Base-by-base conservation (phyloP, 2,888 invertebrate genomes). In the Amaurobius ferox region DNA sequence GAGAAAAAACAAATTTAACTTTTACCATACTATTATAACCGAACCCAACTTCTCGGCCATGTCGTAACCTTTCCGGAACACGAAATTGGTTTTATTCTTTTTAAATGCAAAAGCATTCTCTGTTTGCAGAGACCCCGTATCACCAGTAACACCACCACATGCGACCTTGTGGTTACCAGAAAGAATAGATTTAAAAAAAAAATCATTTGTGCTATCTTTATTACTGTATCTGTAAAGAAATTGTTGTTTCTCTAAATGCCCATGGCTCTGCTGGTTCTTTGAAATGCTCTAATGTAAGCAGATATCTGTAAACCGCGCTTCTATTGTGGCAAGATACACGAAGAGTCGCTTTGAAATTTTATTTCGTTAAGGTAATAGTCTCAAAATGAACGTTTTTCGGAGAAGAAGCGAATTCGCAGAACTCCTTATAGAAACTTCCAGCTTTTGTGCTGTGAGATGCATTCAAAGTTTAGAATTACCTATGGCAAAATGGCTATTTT, bases 191-290 rank as follows among this genome's bases (percentile, higher is more conserved):
- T 9, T 16, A 13, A 5, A 5, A 44, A 44, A 16, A 44, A 9
- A 44, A 16, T 39, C 13, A 61, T 26, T 62, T 64, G 23, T 19
- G 62, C 61, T 79, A 64, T 61, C 30, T 40, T 71, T 71, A 79
- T 79, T 40, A 64, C 61, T 61, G 70, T 39, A 40, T 62, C 44
- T 71, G 70, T 32, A 19, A 40, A 44, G 62, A 76, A 76, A 76
- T 35, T n/a, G 48, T 28, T 74, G n/a, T 74, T 35, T 32, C 35
- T 40, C 26, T 40, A 35, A 26, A 55, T 28, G 61, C 61, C 11
- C 35, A 48, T 62, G 61, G 1, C 23, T 16, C 26, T 16, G 16
- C 35, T 26, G 23, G 30, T 48, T 28, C 48, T 32, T 9, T 35
- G 35, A 35, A 35, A 7, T 5, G 9, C 9, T 35, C 9, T 7